Evolutionary conservation across 2,113 vertebrate genomes (phyloP), one percentile per base, ranked within the genome.

Genomic region (Pao palembangensis): DNA sequence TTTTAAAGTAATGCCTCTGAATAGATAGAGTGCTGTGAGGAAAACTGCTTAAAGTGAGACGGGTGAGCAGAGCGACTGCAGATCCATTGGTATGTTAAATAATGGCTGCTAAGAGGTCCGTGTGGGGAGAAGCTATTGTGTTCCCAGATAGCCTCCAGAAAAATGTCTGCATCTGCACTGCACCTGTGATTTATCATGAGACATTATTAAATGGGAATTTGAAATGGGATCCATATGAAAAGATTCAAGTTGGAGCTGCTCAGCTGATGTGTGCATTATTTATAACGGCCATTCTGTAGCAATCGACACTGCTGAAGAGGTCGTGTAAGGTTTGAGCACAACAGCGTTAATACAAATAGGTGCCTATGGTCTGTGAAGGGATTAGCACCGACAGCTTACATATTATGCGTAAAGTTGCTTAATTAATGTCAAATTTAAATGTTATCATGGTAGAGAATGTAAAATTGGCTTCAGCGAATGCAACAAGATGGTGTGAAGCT

Each of bases 31-130:
- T 55, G 50, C 63, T 51, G 51, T 59, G 67, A 78, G 71, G 70
- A 81, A 82, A 79, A 13, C n/a, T 19, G 54, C 12, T 67, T 65
- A 56, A 77, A 42, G 60, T 6, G 60, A 63, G 8, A 54, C 43
- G 43, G 51, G 69, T 25, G 56, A 52, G 25, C 34, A 58, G 49
- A 64, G 20, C 54, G 64, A 61, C 21, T 6, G 50, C 14, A 68
- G 53, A 70, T 38, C n/a, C 42, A 52, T 55, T 18, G 56, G 16
- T 15, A 44, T 44, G 16, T 44, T 17, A 44, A 44, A 44, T 78
- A 68, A 82, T 54, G 60, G 34, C 58, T 66, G 46, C 64, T 58
- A 43, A 56, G 42, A 69, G 62, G 53, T 69, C 63, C 51, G 51
- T 51, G 42, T 55, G 20, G 58, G 56, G 23, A 65, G 51, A 55